A percentile compares a stretch with the other conserved stretches of the same genome.
These are phyloP conservation scores for Ibidorhyncha struthersii DNA, from an alignment of 2,113 vertebrate species.

Conservation along the genomic window DNA sequence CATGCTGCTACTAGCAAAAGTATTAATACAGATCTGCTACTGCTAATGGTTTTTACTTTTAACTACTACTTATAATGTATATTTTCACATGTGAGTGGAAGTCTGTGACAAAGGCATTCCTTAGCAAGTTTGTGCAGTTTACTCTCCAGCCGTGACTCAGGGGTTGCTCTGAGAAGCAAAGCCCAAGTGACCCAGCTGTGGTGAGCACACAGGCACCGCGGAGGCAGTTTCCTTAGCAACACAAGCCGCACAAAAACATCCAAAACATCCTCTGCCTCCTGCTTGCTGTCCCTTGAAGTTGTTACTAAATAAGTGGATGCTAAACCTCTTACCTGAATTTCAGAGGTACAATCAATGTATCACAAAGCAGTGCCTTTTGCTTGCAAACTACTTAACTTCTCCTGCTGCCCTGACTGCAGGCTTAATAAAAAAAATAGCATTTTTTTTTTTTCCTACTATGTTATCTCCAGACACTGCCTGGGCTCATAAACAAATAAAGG, in stretches of 20 bases:
- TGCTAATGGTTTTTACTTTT: neutral
- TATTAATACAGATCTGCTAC: neutral
- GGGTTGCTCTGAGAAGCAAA: neutral
- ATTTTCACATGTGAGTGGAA: neutral
- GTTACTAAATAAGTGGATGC: conserved; percentile 26
- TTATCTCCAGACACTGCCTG: neutral
- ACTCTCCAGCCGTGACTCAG: neutral
- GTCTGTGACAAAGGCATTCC: fast-evolving
- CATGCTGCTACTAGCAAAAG: neutral
- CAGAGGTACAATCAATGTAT: neutral
- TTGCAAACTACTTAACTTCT: conserved; percentile 20
- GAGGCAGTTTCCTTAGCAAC: conserved; percentile 67
- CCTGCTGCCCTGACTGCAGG: neutral
- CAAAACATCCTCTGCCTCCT: conserved; percentile 29
- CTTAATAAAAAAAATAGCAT: neutral
- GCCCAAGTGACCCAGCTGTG: conserved; percentile 36
- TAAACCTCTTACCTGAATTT: conserved; percentile 38
- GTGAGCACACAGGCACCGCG: neutral
- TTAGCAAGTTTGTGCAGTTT: neutral
- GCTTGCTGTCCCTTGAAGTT: conserved; percentile 34
- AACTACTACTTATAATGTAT: neutral
- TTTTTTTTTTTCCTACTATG: neutral
- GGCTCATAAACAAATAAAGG: neutral
- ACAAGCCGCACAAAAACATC: conserved; percentile 55
- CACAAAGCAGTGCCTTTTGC: conserved; percentile 15